Percentiles rank a stretch among this genome's conserved stretches.
Conservation (phyloP, 2,888 invertebrate species). For the Lasius platythorax region DNA sequence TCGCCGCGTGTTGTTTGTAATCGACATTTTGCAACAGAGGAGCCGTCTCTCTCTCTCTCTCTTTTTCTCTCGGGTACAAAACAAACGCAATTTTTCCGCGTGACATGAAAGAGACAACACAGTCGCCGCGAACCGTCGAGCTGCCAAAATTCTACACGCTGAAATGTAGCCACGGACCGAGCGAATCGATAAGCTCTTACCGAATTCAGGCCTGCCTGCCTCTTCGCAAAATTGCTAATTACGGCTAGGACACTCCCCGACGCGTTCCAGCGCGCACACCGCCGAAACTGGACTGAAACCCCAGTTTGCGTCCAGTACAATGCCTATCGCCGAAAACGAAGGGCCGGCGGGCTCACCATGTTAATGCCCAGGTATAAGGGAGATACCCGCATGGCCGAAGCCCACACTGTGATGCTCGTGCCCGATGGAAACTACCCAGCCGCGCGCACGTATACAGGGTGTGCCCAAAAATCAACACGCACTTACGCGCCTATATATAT, state of each 20-base stretch:
- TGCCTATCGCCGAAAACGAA: slow-evolving; percentile 50
- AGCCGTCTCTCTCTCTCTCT: neutral
- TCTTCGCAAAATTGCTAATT: slow-evolving; percentile 52
- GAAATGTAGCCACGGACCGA: slow-evolving; percentile 24
- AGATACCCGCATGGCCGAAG: slow-evolving; percentile 43
- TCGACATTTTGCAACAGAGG: neutral
- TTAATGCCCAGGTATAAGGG: slow-evolving; percentile 53
- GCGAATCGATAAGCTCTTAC: slow-evolving; percentile 53
- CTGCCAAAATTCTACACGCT: slow-evolving; percentile 24
- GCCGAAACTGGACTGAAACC: slow-evolving; percentile 21
- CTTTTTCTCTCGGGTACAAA: neutral
- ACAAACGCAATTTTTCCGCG: neutral
- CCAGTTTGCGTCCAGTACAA: slow-evolving; percentile 31
- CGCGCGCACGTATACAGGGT: slow-evolving; percentile 48
- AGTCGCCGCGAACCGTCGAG: neutral
- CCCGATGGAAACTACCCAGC: slow-evolving; percentile 48
- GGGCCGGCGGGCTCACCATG: slow-evolving; percentile 42
- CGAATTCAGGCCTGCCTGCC: slow-evolving; percentile 47
- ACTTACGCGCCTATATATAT: no score
- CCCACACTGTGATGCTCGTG: slow-evolving; percentile 5
- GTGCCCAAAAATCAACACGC: slow-evolving; percentile 40
- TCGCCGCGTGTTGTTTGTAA: neutral
- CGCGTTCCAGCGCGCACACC: slow-evolving; percentile 29
- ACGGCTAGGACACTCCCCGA: slow-evolving; percentile 35
- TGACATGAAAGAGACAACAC: neutral